A percentile compares a stretch with the other conserved stretches of the same genome.
These are phyloP conservation scores for Hirtodrosophila histrioides DNA, from an alignment of 2,888 invertebrate genomes.

Conservation along the genomic window DNA sequence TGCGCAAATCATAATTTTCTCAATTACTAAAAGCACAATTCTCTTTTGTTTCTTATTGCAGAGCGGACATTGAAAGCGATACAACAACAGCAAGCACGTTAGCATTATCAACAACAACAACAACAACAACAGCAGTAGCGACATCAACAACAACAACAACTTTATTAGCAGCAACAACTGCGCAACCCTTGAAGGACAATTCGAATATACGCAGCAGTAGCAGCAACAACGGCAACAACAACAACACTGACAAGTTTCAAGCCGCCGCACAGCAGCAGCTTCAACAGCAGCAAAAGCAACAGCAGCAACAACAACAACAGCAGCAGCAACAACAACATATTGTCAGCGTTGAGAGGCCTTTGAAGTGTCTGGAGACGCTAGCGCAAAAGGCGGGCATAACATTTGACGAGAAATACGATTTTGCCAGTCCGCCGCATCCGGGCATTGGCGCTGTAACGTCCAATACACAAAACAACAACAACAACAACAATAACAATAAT, in stretches of 20 bases:
- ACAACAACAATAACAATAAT: conserved; percentile 32
- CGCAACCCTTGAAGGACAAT: conserved; percentile 83
- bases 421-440: conserved; percentile 85
- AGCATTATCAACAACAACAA: conserved; percentile 18
- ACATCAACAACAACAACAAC: conserved; percentile 24
- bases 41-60: conserved; percentile 35
- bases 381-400: conserved; percentile 91
- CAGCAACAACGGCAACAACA: conserved; percentile 82
- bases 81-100: conserved; percentile 30
- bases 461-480: conserved; percentile 37
- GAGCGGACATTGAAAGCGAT: conserved; percentile 82
- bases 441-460: conserved; percentile 51
- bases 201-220: conserved; percentile 80
- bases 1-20: no score
- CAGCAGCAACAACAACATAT: conserved; percentile 51
- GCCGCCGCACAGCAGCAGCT: conserved; percentile 82
- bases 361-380: conserved; percentile 89
- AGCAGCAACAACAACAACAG: conserved; percentile 46
- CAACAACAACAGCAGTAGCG: conserved; percentile 22
- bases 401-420: conserved; percentile 90
- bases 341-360: conserved; percentile 83
- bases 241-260: conserved; percentile 68
- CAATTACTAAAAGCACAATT: no score
- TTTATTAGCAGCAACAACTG: conserved; percentile 50
- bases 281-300: conserved; percentile 48